These are phyloP conservation scores for Acestrorhynchus altus DNA, from an alignment of 2,797 vertebrate genomes.

Conservation along the genomic window DNA sequence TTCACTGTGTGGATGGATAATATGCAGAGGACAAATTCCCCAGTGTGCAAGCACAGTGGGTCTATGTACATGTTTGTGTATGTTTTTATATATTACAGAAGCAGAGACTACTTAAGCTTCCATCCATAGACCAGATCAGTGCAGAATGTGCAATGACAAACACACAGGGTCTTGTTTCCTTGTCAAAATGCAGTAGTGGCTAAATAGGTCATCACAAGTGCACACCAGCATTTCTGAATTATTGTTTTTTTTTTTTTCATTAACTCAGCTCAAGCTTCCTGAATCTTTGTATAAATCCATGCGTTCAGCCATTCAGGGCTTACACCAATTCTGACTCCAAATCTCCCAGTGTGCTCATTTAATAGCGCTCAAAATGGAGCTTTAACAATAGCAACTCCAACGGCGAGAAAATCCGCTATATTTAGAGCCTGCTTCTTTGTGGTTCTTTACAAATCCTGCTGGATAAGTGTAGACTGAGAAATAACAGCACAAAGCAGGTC, in stretches of 20 bases:
- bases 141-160: conserved; percentile 12
- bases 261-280: conserved; percentile 36
- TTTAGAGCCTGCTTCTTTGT: conserved; percentile 40
- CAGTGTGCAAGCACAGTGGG: no score
- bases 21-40: no score
- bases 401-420: conserved; percentile 36
- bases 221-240: conserved; percentile 35
- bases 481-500: conserved; percentile 51
- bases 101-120: background rate
- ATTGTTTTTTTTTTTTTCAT: conserved; percentile 28
- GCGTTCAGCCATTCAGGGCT: conserved; percentile 58
- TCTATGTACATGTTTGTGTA: no score
- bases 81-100: background rate
- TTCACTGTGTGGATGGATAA: no score
- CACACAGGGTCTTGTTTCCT: conserved; percentile 22
- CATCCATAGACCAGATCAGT: background rate
- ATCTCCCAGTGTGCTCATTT: conserved; percentile 57
- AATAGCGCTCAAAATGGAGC: conserved; percentile 60
- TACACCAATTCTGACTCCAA: conserved; percentile 58
- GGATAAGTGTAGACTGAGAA: conserved; percentile 51
- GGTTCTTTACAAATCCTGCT: conserved; percentile 36
- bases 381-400: conserved; percentile 47
- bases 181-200: conserved; percentile 30
- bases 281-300: conserved; percentile 57
- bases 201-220: conserved; percentile 41